Conservation (phyloP, 2,888 invertebrate genomes). For the Clistopyga incitator region DNA sequence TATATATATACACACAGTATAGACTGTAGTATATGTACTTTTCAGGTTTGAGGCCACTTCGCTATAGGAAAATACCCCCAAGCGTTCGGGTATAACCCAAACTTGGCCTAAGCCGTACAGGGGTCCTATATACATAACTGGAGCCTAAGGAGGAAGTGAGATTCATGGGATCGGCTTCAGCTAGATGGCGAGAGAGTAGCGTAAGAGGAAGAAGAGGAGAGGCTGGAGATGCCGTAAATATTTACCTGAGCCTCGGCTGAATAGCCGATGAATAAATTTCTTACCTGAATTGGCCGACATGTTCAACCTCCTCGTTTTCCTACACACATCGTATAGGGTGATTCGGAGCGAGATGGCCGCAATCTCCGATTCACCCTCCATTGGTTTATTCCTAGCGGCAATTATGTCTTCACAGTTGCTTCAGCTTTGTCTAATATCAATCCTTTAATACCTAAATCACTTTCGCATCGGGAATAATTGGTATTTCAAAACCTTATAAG, state of each 20-base stretch:
- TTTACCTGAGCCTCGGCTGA: slow-evolving; percentile 65
- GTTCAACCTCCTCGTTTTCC: slow-evolving; percentile 49
- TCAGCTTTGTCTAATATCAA: too few species aligned
- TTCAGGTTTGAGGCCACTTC: slow-evolving; percentile 58
- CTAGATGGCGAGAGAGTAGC: background rate
- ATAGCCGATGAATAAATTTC: slow-evolving; percentile 78
- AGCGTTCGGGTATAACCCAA: slow-evolving; percentile 48
- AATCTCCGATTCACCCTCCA: background rate
- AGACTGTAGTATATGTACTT: slow-evolving; percentile 44
- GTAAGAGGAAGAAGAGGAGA: slow-evolving; percentile 26
- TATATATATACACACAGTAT: too few species aligned
- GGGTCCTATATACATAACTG: slow-evolving; percentile 35
- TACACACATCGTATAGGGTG: slow-evolving; percentile 7
- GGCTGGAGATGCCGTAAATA: slow-evolving; percentile 66
- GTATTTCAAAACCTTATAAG: too few species aligned
- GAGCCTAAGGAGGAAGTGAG: slow-evolving; percentile 34
- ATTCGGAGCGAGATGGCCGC: background rate
- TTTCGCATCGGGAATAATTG: too few species aligned
- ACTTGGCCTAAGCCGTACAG: slow-evolving; percentile 51
- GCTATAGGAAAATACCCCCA: slow-evolving; percentile 62
- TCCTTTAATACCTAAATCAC: too few species aligned
- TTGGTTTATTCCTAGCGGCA: too few species aligned
- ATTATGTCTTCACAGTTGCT: too few species aligned
- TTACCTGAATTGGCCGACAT: slow-evolving; percentile 75
- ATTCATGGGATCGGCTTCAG: slow-evolving; percentile 47